These are phyloP conservation scores for Myopa tessellatipennis DNA, from an alignment of 2,888 invertebrate species.

Conservation along the genomic window DNA sequence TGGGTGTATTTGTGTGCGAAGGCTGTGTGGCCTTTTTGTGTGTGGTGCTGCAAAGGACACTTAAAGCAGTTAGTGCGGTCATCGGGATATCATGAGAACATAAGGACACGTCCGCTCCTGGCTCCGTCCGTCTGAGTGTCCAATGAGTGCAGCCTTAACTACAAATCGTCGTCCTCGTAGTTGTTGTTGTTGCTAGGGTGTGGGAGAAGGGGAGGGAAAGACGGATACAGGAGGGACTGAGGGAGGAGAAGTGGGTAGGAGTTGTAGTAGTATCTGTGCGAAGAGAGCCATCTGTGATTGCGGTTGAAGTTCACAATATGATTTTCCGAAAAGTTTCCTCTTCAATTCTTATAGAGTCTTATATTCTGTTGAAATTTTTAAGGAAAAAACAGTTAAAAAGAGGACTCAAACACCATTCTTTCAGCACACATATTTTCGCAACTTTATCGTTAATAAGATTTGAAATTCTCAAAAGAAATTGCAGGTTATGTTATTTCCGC, in stretches of 20 bases:
- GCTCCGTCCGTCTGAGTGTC: not conserved
- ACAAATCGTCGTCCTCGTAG: conserved; percentile 17
- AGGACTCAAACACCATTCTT: no score
- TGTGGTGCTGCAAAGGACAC: conserved; percentile 23
- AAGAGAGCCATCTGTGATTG: not conserved
- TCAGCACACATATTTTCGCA: no score
- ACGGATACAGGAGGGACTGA: not conserved
- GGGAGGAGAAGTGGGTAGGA: not conserved
- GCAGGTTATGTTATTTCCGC: no score
- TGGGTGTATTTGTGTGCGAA: conserved; percentile 15
- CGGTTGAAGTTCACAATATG: not conserved
- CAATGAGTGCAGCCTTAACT: conserved; percentile 24
- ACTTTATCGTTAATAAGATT: no score
- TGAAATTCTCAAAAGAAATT: no score
- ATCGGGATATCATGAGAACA: conserved; percentile 42
- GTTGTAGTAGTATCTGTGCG: not conserved
- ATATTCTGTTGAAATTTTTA: no score
- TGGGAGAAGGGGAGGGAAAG: not conserved
- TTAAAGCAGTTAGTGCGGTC: conserved; percentile 40
- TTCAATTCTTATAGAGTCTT: no score
- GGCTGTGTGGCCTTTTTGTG: not conserved
- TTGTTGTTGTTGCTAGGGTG: not conserved
- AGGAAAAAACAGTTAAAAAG: no score
- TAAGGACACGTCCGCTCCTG: conserved; percentile 33
- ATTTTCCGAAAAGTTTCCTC: not conserved